Percentiles rank a stretch among this genome's conserved stretches.
phyloP scores from a whole-genome alignment of 1,140 invertebrate genomes.

The Temnothorax nylanderi region DNA sequence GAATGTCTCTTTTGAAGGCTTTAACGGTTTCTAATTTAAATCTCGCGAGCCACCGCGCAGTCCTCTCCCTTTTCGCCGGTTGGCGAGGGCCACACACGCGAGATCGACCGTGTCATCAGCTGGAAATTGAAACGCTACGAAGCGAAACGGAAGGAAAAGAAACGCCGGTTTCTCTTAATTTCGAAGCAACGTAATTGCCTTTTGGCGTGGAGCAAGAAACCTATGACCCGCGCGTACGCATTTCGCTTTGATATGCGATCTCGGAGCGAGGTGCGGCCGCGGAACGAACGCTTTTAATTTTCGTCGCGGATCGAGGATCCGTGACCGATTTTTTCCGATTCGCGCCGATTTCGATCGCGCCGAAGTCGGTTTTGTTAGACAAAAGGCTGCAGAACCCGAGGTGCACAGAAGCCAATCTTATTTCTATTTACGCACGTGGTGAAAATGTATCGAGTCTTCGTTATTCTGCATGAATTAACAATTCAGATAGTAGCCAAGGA shows the following conservation, averaged over 20 bases:
- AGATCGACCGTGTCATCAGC: slow-evolving; percentile 12
- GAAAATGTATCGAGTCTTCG: background rate
- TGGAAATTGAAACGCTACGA: slow-evolving; percentile 9
- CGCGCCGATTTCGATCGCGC: background rate
- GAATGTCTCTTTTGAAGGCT: slow-evolving; percentile 41
- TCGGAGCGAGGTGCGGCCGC: background rate
- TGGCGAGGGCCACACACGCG: background rate
- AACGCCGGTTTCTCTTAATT: background rate
- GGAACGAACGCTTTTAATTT: background rate
- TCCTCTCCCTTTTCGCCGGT: background rate
- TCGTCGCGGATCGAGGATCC: background rate
- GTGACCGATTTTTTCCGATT: background rate
- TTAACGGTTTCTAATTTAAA: slow-evolving; percentile 48
- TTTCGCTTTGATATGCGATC: background rate
- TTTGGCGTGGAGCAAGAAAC: background rate
- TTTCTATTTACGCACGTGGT: too few species aligned
- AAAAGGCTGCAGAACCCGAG: background rate
- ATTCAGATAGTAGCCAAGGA: background rate
- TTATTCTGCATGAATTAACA: background rate
- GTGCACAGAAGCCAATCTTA: background rate
- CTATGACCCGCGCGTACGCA: too few species aligned
- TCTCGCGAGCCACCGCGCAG: background rate
- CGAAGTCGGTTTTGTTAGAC: background rate
- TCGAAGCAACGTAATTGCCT: background rate
- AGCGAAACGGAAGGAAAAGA: background rate